Conservation (phyloP, 2,113 vertebrate species). For the Pluvialis apricaria region DNA sequence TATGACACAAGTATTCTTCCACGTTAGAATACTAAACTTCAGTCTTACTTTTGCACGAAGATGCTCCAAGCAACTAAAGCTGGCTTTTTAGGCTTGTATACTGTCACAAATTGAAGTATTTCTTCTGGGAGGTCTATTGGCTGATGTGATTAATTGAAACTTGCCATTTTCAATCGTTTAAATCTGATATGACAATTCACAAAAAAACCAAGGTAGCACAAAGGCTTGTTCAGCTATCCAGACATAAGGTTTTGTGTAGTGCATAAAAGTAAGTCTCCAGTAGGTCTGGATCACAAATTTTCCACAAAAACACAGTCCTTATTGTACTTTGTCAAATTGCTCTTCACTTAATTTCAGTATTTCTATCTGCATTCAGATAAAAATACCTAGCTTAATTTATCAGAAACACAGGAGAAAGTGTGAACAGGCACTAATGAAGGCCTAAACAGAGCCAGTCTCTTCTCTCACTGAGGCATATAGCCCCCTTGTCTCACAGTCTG, state of each 20-base stretch:
- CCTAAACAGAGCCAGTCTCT: constrained; percentile 25
- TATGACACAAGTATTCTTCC: not conserved
- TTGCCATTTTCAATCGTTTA: not conserved
- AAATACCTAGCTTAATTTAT: constrained; percentile 57
- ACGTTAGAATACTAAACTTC: not conserved
- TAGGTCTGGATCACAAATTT: not conserved
- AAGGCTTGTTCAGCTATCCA: constrained; percentile 16
- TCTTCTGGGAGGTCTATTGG: not conserved
- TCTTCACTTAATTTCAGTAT: constrained; percentile 1
- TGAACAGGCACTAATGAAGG: constrained; percentile 42
- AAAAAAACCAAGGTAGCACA: not conserved
- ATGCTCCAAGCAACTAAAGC: not conserved
- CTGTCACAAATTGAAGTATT: not conserved
- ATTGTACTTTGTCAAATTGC: not conserved
- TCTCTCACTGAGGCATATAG: constrained; percentile 86
- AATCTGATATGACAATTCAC: not conserved
- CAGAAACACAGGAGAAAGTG: constrained; percentile 23
- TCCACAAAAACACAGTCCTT: not conserved
- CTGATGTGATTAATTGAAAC: not conserved
- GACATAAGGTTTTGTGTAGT: constrained; percentile 45
- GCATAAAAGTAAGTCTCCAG: constrained; percentile 30
- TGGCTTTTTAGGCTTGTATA: not conserved
- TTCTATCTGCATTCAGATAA: constrained; percentile 40
- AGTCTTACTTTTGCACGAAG: not conserved
- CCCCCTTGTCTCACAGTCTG: constrained; percentile 83